Evolutionary conservation across 2,888 invertebrate genomes (phyloP), one percentile per base, ranked within the genome.

Genomic region (Thymelicus acteon): DNA sequence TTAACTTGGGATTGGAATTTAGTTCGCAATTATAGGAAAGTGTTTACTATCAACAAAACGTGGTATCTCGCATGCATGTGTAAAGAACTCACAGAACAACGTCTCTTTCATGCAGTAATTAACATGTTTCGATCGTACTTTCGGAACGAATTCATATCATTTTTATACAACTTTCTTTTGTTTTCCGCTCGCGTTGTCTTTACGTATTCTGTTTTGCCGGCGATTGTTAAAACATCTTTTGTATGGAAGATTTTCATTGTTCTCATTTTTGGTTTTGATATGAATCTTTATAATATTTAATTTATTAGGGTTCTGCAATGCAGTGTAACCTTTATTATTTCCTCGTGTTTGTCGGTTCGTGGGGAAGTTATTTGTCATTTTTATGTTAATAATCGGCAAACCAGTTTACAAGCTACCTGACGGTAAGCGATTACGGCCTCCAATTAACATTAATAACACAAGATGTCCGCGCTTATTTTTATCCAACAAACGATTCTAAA

Each of bases 91-190:
- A 75, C 44, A 57, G 58, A 69, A 73, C 73, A 78, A 80, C 75
- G 73, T 78, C 73, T 81, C 77, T 76, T 78, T 80, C 76, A 79
- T 76, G 72, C 75, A 68, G 70, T 75, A 77, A 79, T 74, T 74
- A 77, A 75, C 72, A 63, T 63, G 67, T 74, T 74, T 72, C 72
- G 73, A 77, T 76, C 67, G 71, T 68, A 76, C 79, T 81, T 81
- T 82, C 82, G 76, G 75, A 74, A 74, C 72, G 72, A 75, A 75
- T 74, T 76, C 54, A 67, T 78, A 75, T 72, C 71, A 72, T 75
- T 72, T 75, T 74, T 72, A 75, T 71, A 67, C 64, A 67, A 73
- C 73, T 78, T 76, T 75, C 74, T 72, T 74, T 63, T 72, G 62
- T 62, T 67, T 63, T 52, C 73, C 67, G 52, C 19, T 39, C 57